phyloP scores from a whole-genome alignment of 2,797 vertebrate species.

The Sebastiscus albofasciatus region DNA sequence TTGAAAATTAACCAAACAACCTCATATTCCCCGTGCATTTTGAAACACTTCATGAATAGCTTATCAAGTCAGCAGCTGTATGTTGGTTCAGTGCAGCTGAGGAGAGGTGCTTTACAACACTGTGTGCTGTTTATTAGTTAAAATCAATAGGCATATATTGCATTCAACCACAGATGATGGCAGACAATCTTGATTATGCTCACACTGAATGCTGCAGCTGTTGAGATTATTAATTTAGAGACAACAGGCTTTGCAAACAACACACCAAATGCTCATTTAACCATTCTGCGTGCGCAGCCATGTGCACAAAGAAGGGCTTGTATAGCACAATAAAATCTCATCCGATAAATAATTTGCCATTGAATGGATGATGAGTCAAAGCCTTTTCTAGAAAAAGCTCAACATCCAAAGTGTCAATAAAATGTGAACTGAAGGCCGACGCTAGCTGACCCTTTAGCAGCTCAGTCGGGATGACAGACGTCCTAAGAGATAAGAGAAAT shows the following conservation, averaged over 20 bases:
- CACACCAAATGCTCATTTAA: slow-evolving; percentile 55
- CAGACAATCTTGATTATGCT: slow-evolving; percentile 45
- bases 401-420: slow-evolving; percentile 32
- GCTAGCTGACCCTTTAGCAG: slow-evolving; percentile 18
- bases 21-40: background rate
- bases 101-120: slow-evolving; percentile 1
- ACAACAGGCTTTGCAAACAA: slow-evolving; percentile 57
- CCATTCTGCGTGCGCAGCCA: slow-evolving; percentile 1
- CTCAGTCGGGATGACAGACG: slow-evolving; percentile 38
- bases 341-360: slow-evolving; percentile 35
- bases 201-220: slow-evolving; percentile 60
- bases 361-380: slow-evolving; percentile 37
- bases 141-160: slow-evolving; percentile 47
- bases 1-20: slow-evolving; percentile 15
- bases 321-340: slow-evolving; percentile 21
- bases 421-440: slow-evolving; percentile 3
- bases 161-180: slow-evolving; percentile 40
- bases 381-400: background rate
- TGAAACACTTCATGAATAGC: slow-evolving; percentile 26
- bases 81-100: slow-evolving; percentile 13
- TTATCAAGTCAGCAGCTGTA: slow-evolving; percentile 44
- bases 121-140: slow-evolving; percentile 22
- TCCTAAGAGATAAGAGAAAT: slow-evolving; percentile 34
- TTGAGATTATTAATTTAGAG: slow-evolving; percentile 48
- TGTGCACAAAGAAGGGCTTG: slow-evolving; percentile 5